Evolutionary conservation across 2,113 vertebrate species (phyloP), one percentile per base, ranked within the genome.

Genomic region (Pelobates fuscus): DNA sequence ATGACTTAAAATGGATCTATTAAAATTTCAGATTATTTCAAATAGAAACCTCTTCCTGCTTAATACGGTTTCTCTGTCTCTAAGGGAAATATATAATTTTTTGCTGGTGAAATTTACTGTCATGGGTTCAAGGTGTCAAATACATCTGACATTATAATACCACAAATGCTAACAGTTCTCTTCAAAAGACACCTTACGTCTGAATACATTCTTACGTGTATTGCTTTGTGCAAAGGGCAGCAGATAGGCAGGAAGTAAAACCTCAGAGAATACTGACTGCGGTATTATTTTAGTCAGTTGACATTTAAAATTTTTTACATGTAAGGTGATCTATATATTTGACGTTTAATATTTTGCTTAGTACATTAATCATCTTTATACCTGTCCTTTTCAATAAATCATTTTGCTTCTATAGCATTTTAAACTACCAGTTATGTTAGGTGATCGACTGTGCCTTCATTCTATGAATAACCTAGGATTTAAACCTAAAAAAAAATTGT

Each of bases 181-280:
- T 65, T 46, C 12, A 46, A 58, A 59, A 29, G 52, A 30, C 26
- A 57, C n/a, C 11, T n/a, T 10, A 65, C 43, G 61, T 57, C 41
- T 58, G 62, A 58, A 58, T 60, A 17, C 29, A 58, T 18, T 30
- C 17, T 43, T 70, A 60, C 26, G 52, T 8, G 21, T 21, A 18
- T 44, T 60, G 26, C 55, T 41, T 62, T 72, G 60, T 14, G 29
- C 54, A 68, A 30, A 68, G 73, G 65, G 49, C 49, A 54, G 46
- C 71, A 17, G 61, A 57, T 11, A 55, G 60, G 20, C 73, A 77
- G 73, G 73, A 77, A 77, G 65, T 15, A 60, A 68, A 68, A 77
- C 71, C 62, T 58, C 62, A 66, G 61, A 66, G 24, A 74, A 23
- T 58, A 68, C 60, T n/a, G 41, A 61, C 65, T 68, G 73, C n/a